phyloP scores from a whole-genome alignment of 2,888 invertebrate genomes.

The Sarcophaga rosellei region DNA sequence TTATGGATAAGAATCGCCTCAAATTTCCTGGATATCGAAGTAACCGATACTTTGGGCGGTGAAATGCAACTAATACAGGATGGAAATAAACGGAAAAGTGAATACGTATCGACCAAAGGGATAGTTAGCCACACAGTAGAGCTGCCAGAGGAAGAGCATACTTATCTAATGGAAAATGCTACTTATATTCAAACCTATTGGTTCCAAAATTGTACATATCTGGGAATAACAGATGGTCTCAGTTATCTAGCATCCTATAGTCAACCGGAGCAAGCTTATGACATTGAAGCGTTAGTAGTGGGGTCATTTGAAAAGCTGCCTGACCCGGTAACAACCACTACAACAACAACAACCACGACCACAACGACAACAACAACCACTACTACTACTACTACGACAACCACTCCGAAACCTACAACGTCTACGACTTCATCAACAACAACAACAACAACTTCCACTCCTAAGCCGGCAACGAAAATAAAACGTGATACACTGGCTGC shows the following conservation, averaged over 20 bases:
- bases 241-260: slow-evolving; percentile 85
- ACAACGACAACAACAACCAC: slow-evolving; percentile 82
- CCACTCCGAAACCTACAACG: slow-evolving; percentile 82
- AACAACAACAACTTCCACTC: slow-evolving; percentile 78
- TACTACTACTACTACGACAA: slow-evolving; percentile 80
- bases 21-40: slow-evolving; percentile 78
- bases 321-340: slow-evolving; percentile 78
- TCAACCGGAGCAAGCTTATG: slow-evolving; percentile 84
- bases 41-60: slow-evolving; percentile 87
- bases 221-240: slow-evolving; percentile 85
- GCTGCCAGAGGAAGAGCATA: slow-evolving; percentile 84
- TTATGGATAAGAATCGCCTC: slow-evolving; percentile 80
- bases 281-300: slow-evolving; percentile 87
- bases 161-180: slow-evolving; percentile 83
- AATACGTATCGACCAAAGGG: slow-evolving; percentile 85
- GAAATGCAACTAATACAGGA: slow-evolving; percentile 85
- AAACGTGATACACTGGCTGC: slow-evolving; percentile 71
- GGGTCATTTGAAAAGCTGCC: slow-evolving; percentile 86
- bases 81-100: slow-evolving; percentile 82
- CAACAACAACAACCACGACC: slow-evolving; percentile 82
- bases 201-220: slow-evolving; percentile 89
- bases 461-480: slow-evolving; percentile 74
- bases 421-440: slow-evolving; percentile 77
- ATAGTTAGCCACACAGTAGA: slow-evolving; percentile 84
- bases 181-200: slow-evolving; percentile 86